phyloP scores from a whole-genome alignment of 30 jellyfish, hydroid and myxozoan species.

The Cassiopea andromeda region DNA sequence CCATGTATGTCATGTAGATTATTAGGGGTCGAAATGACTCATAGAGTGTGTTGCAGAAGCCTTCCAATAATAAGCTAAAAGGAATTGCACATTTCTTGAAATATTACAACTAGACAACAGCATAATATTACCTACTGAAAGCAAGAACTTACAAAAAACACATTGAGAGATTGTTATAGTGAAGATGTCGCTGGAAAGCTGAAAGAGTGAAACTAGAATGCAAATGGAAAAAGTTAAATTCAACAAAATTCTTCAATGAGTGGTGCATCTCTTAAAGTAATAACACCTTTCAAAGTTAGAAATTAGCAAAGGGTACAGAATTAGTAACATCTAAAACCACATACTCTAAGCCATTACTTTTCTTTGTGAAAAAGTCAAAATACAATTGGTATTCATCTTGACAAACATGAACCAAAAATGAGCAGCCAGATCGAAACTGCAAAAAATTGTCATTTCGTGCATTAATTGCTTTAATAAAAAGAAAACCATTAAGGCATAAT shows the following conservation, averaged over 20 bases:
- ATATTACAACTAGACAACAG: neutral
- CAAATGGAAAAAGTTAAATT: too few relatives aligned
- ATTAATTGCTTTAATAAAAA: neutral
- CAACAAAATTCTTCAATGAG: too few relatives aligned
- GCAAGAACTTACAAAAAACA: too few relatives aligned
- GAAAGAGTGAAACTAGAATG: too few relatives aligned
- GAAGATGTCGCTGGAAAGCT: too few relatives aligned
- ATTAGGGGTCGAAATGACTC: slow-evolving; percentile 94
- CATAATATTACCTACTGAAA: neutral
- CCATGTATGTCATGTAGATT: slow-evolving; percentile 95
- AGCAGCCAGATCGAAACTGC: slow-evolving; percentile 97
- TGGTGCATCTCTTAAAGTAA: too few relatives aligned
- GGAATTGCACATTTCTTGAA: neutral
- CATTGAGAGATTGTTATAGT: too few relatives aligned
- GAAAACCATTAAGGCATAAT: neutral
- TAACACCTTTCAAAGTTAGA: too few relatives aligned
- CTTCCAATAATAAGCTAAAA: slow-evolving; percentile 80
- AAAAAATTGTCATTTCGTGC: neutral
- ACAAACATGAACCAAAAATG: slow-evolving; percentile 93
- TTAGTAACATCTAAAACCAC: slow-evolving; percentile 4
- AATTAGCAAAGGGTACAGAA: too few relatives aligned
- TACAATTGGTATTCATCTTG: slow-evolving; percentile 93
- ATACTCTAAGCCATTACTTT: slow-evolving; percentile 83
- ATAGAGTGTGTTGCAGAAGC: slow-evolving; percentile 82
- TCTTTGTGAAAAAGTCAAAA: slow-evolving; percentile 83